phyloP scores from a whole-genome alignment of 1,140 invertebrate genomes.

The Eciton burchellii region DNA sequence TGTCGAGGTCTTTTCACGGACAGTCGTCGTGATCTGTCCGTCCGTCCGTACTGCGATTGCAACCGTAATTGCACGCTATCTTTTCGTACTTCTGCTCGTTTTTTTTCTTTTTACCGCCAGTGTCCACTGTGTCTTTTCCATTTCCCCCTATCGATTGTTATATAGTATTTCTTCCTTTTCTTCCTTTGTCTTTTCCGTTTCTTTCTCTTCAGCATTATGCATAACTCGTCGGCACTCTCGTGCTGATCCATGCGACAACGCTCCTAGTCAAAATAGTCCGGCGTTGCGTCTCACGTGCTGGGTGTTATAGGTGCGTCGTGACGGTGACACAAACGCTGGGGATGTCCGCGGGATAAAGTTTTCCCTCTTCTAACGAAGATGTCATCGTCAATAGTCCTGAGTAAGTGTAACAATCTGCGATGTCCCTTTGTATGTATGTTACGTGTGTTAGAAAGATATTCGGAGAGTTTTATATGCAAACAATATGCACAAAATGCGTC shows the following conservation, averaged over 20 bases:
- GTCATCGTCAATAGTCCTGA: slow-evolving; percentile 47
- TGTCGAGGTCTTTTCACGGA: slow-evolving; percentile 86
- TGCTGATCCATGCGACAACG: slow-evolving; percentile 31
- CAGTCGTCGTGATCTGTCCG: slow-evolving; percentile 73
- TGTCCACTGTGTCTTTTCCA: neutral
- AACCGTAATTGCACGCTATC: slow-evolving; percentile 43
- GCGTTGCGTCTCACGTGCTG: slow-evolving; percentile 24
- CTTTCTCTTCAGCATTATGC: slow-evolving; percentile 55
- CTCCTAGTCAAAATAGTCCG: slow-evolving; percentile 65
- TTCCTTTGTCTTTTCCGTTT: slow-evolving; percentile 47
- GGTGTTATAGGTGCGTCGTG: slow-evolving; percentile 28
- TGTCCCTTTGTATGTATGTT: neutral
- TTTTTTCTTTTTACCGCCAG: slow-evolving; percentile 49
- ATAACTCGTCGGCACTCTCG: slow-evolving; percentile 56
- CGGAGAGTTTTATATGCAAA: neutral
- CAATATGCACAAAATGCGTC: no score
- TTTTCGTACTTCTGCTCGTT: slow-evolving; percentile 33
- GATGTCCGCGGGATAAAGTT: slow-evolving; percentile 61
- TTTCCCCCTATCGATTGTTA: slow-evolving; percentile 29
- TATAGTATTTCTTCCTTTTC: neutral
- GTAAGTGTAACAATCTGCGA: slow-evolving; percentile 58
- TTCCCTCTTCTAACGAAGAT: slow-evolving; percentile 52
- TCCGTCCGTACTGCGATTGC: slow-evolving; percentile 32
- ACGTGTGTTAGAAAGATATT: neutral
- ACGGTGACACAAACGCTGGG: slow-evolving; percentile 53